Conservation (phyloP, 2,113 vertebrate genomes). For the Circaetus cinerascens region DNA sequence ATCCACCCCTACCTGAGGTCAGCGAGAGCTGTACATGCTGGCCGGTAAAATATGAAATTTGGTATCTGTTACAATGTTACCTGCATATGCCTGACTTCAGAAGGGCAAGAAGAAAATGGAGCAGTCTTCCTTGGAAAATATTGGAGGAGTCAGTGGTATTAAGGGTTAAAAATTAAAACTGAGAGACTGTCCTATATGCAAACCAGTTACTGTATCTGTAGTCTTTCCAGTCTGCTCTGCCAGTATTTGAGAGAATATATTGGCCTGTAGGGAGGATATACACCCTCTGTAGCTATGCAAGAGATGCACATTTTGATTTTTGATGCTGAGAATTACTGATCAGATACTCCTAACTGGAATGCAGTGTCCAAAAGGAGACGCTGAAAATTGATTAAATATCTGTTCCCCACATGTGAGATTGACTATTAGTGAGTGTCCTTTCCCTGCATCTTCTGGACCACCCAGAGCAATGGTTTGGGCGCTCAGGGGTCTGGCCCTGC, state of each 20-base stretch:
- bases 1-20: background rate
- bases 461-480: background rate
- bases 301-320: background rate
- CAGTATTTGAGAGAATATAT: background rate
- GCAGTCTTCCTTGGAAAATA: background rate
- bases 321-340: background rate
- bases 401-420: background rate
- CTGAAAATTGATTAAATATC: background rate
- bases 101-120: background rate
- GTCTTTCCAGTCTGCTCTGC: background rate
- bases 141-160: background rate
- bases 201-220: background rate
- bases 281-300: fast-evolving
- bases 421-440: background rate
- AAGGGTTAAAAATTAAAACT: background rate
- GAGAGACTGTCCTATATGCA: background rate
- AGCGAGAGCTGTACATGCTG: background rate
- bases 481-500: background rate
- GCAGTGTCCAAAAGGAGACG: background rate
- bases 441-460: background rate
- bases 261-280: background rate
- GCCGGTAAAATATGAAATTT: background rate
- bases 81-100: background rate
- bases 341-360: background rate
- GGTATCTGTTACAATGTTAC: background rate